Evolutionary conservation across 2,113 vertebrate genomes (phyloP).

Genomic region (Rhizomys pruinosus): DNA sequence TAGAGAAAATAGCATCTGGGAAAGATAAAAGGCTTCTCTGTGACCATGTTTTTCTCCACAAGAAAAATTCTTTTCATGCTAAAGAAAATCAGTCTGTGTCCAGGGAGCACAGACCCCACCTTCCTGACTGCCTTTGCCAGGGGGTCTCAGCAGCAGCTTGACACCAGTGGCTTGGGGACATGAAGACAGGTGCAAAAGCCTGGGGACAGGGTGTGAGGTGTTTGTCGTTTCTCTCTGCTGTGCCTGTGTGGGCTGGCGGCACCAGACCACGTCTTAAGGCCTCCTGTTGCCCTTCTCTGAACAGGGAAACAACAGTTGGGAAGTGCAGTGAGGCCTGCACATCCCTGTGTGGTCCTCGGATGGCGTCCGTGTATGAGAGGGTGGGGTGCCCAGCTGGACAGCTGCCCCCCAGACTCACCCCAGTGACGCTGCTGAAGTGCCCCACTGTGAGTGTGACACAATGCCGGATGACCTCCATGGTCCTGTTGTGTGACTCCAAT

Average conservation of each 20-base stretch:
- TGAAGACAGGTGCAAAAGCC: not conserved
- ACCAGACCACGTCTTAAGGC: not conserved
- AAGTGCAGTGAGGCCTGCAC: not conserved
- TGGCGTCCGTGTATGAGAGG: accelerated
- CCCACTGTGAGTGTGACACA: accelerated
- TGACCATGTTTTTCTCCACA: not conserved
- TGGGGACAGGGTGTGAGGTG: not conserved
- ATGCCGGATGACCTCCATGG: not conserved
- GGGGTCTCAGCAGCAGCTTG: not conserved
- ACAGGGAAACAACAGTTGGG: too few species aligned
- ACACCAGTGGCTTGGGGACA: not conserved
- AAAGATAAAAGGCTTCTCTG: not conserved
- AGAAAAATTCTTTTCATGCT: not conserved
- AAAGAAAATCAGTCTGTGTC: not conserved
- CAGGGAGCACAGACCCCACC: not conserved
- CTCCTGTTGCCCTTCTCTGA: not conserved
- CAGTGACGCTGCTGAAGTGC: not conserved
- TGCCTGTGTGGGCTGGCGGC: not conserved
- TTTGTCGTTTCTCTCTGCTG: not conserved
- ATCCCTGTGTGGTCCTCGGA: not conserved
- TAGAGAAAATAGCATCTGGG: not conserved
- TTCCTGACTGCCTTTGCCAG: not conserved
- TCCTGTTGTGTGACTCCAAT: conserved; percentile 4
- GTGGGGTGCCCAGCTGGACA: not conserved
- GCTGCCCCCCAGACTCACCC: not conserved